phyloP scores from a whole-genome alignment of 2,113 vertebrate species.

The Dasyprocta punctata region DNA sequence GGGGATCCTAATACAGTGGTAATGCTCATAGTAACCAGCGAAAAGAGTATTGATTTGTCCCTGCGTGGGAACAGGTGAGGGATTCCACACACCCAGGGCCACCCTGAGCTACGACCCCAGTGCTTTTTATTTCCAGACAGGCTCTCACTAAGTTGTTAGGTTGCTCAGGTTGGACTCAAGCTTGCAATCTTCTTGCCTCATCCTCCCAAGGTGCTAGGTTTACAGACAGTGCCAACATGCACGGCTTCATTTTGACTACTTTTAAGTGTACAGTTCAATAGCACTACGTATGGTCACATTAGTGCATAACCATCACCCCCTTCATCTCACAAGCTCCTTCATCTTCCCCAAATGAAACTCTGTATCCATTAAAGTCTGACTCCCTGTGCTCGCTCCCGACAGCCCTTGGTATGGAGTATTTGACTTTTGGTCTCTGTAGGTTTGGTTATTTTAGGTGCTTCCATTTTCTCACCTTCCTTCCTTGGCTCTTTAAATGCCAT shows the following conservation, averaged over 20 bases:
- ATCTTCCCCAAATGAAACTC: neutral
- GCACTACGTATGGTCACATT: too few relatives aligned
- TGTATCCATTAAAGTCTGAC: rapidly evolving
- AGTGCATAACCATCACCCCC: rapidly evolving
- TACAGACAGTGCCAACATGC: neutral
- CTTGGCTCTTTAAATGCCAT: too few relatives aligned
- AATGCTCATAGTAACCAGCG: neutral
- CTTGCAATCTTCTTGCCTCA: neutral
- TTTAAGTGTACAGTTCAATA: neutral
- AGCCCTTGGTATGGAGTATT: too few relatives aligned
- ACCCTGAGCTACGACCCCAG: neutral
- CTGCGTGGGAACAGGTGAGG: rapidly evolving
- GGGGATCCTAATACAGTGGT: neutral
- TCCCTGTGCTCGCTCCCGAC: rapidly evolving
- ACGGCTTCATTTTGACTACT: neutral
- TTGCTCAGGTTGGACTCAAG: neutral
- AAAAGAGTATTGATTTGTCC: neutral
- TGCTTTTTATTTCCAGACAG: neutral
- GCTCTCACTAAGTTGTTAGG: neutral
- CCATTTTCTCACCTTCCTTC: neutral
- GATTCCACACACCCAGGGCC: neutral
- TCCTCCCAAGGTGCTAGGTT: neutral
- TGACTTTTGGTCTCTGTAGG: neutral
- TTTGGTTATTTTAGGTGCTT: neutral
- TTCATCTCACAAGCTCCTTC: neutral